These are phyloP conservation scores for Barnardius zonarius DNA, from an alignment of 2,113 vertebrate species.

Conservation along the genomic window DNA sequence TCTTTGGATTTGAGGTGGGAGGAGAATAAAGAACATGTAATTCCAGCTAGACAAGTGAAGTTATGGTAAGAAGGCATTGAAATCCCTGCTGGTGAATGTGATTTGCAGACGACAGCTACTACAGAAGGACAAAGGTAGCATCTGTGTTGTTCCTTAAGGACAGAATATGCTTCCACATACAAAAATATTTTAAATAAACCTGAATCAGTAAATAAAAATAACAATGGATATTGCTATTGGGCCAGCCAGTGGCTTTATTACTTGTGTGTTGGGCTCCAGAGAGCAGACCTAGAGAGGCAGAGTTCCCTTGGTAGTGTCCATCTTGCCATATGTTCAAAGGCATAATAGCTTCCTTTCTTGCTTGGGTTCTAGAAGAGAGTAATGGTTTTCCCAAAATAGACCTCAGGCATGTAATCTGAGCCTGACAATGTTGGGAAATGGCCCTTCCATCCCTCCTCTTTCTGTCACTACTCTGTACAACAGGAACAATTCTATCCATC, in stretches of 20 bases:
- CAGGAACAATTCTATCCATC: background rate
- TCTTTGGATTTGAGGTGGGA: background rate
- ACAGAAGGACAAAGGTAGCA: background rate
- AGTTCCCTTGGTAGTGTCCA: background rate
- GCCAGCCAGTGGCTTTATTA: background rate
- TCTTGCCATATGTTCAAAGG: background rate
- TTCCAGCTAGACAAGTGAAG: background rate
- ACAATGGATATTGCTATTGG: background rate
- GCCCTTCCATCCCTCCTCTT: background rate
- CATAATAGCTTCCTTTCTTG: background rate
- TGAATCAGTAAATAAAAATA: background rate
- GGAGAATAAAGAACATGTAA: background rate
- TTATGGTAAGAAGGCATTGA: conserved; percentile 41
- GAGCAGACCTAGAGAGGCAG: background rate
- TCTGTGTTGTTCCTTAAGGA: background rate
- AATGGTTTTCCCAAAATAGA: background rate
- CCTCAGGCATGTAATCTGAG: background rate
- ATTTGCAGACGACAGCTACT: background rate
- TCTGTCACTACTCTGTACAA: background rate
- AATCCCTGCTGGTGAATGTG: background rate
- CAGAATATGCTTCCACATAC: background rate
- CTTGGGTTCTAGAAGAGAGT: background rate
- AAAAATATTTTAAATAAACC: background rate
- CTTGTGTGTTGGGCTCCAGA: background rate
- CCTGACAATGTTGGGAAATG: background rate